Evolutionary conservation across 92 coral and sea anemone species (phyloP).

Genomic region (Epizoanthus rinbou): DNA sequence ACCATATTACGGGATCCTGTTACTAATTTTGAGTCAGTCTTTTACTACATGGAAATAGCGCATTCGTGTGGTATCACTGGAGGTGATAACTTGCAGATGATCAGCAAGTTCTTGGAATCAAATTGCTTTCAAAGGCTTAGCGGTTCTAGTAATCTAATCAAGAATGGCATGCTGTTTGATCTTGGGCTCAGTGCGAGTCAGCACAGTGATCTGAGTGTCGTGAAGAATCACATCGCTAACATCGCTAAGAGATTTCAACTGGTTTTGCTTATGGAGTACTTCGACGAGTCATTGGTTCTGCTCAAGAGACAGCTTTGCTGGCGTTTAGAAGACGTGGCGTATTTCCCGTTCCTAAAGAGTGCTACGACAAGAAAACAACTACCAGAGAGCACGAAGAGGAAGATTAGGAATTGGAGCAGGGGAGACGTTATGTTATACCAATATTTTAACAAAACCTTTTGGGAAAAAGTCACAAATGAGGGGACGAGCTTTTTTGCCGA

Average conservation of each 20-base stretch:
- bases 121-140: slow-evolving; percentile 72
- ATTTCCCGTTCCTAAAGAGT: slow-evolving; percentile 71
- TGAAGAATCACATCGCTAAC: slow-evolving; percentile 43
- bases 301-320: slow-evolving; percentile 85
- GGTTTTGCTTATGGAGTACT: slow-evolving; percentile 76
- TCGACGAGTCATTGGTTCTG: slow-evolving; percentile 87
- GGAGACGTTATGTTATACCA: slow-evolving; percentile 77
- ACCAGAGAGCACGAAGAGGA: slow-evolving; percentile 38
- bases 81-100: slow-evolving; percentile 65
- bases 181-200: slow-evolving; percentile 76
- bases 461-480: slow-evolving; percentile 45
- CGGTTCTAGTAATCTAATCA: slow-evolving; percentile 67
- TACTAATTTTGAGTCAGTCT: slow-evolving; percentile 86
- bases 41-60: slow-evolving; percentile 86
- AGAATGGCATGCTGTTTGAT: slow-evolving; percentile 93
- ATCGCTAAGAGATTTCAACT: slow-evolving; percentile 75
- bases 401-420: slow-evolving; percentile 80
- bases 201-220: slow-evolving; percentile 47
- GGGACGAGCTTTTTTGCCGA: slow-evolving; percentile 59
- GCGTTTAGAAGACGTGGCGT: slow-evolving; percentile 74
- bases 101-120: slow-evolving; percentile 68
- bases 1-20: slow-evolving; percentile 92
- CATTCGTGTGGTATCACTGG: slow-evolving; percentile 75
- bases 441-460: slow-evolving; percentile 62
- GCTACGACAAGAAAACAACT: slow-evolving; percentile 56